These are phyloP conservation scores for Trissoscelio sp. DNA, from an alignment of 2,888 invertebrate species.

Conservation along the genomic window DNA sequence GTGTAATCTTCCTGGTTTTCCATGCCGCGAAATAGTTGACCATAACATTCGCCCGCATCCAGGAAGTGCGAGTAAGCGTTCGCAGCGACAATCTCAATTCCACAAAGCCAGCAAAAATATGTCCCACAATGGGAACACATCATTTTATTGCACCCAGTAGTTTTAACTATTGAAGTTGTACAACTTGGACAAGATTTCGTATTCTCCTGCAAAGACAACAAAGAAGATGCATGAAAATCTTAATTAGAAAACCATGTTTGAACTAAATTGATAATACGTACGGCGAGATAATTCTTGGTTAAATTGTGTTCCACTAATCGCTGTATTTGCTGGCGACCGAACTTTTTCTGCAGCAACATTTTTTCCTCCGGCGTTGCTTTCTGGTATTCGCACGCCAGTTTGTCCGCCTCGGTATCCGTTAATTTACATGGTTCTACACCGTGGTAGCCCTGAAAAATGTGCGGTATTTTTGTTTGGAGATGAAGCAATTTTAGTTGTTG, in stretches of 20 bases:
- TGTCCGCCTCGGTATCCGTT: constrained; percentile 33
- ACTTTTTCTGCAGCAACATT: constrained; percentile 70
- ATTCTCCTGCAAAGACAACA: constrained; percentile 69
- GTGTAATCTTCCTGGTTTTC: background rate
- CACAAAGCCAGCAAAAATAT: constrained; percentile 88
- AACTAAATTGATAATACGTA: too few relatives aligned
- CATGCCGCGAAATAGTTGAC: constrained; percentile 72
- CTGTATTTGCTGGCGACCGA: constrained; percentile 74
- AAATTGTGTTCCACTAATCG: constrained; percentile 73
- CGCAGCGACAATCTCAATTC: constrained; percentile 53
- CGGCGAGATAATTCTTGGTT: constrained; percentile 73
- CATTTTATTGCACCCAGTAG: constrained; percentile 89
- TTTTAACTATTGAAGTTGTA: constrained; percentile 83
- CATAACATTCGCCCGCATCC: constrained; percentile 62
- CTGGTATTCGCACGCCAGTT: constrained; percentile 72
- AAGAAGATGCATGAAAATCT: too few relatives aligned
- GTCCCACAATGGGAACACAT: constrained; percentile 86
- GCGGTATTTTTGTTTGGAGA: too few relatives aligned
- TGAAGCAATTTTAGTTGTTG: too few relatives aligned
- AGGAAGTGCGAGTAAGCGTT: constrained; percentile 75
- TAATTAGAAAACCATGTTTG: too few relatives aligned
- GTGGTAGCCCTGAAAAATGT: constrained; percentile 73
- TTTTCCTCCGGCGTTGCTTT: constrained; percentile 62
- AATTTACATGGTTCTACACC: constrained; percentile 73
- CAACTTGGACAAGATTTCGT: constrained; percentile 75